Evolutionary conservation across 2,888 invertebrate species (phyloP).

Genomic region (Luperina nickerlii): DNA sequence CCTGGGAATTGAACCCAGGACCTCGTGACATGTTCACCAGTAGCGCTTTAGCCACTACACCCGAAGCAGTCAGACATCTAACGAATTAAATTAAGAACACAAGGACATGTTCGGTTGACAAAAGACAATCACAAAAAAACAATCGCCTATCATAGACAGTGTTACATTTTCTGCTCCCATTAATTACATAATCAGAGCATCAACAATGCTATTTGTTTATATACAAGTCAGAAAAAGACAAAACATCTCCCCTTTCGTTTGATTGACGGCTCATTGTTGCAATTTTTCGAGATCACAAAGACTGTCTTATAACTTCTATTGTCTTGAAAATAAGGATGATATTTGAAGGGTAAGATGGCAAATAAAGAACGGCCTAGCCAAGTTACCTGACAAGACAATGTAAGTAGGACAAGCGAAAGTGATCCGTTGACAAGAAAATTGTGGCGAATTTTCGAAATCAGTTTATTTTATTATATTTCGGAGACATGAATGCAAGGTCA

Average conservation of each 20-base stretch:
- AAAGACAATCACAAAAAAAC: conserved; percentile 34
- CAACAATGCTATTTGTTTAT: conserved; percentile 54
- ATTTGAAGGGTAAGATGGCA: conserved; percentile 40
- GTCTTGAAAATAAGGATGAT: conserved; percentile 39
- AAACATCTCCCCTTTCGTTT: conserved; percentile 30
- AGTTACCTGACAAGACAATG: conserved; percentile 56
- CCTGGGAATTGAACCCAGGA: not conserved
- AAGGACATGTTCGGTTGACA: not conserved
- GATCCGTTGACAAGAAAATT: conserved; percentile 65
- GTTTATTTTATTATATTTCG: conserved; percentile 55
- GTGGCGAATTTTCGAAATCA: conserved; percentile 61
- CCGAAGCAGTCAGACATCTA: not conserved
- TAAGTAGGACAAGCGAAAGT: conserved; percentile 66
- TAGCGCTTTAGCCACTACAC: not conserved
- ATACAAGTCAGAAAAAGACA: conserved; percentile 49
- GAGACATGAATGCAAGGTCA: conserved; percentile 61
- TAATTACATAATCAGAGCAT: conserved; percentile 55
- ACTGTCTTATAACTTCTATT: conserved; percentile 35
- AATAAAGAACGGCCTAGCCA: conserved; percentile 1
- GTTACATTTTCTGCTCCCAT: conserved; percentile 41
- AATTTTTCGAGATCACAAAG: conserved; percentile 20
- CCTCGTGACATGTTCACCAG: not conserved
- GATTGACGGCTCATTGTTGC: conserved; percentile 46
- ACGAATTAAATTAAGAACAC: not conserved
- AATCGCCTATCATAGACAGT: conserved; percentile 32